Conservation (phyloP, 2,113 vertebrate genomes). For the Narcine bancroftii region DNA sequence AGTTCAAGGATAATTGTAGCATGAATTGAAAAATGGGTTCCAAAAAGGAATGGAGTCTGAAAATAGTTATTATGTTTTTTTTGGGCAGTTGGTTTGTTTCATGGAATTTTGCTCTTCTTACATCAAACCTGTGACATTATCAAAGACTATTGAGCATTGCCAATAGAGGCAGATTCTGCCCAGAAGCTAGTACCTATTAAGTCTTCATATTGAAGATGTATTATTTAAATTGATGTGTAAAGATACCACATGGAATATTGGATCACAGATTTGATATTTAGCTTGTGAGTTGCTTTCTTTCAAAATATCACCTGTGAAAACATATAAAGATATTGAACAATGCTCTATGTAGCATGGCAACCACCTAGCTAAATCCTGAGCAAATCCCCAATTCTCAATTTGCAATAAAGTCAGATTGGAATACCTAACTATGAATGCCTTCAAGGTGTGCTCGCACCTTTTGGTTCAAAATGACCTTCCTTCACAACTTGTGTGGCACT, state of each 20-base stretch:
- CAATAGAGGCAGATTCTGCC: not conserved
- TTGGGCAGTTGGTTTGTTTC: constrained; percentile 4
- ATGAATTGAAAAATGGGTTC: constrained; percentile 29
- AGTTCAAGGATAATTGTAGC: constrained; percentile 35
- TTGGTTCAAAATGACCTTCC: not conserved
- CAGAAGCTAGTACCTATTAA: constrained; percentile 47
- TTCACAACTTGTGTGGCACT: constrained; percentile 35
- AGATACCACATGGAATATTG: constrained; percentile 11
- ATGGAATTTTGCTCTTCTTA: not conserved
- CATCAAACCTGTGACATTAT: constrained; percentile 16
- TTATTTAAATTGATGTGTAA: constrained; percentile 62
- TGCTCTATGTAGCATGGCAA: constrained; percentile 10
- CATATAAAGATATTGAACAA: not conserved
- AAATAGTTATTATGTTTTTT: constrained; percentile 19
- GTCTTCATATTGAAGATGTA: constrained; percentile 99
- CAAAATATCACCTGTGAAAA: not conserved
- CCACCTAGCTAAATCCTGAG: not conserved
- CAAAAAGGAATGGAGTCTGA: constrained; percentile 23
- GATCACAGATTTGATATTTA: not conserved
- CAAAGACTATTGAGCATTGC: not conserved
- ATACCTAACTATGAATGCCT: not conserved
- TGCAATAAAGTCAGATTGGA: constrained; percentile 27
- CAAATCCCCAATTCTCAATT: constrained; percentile 4
- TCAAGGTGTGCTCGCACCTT: constrained; percentile 12
- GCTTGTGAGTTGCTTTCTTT: constrained; percentile 14